These are phyloP conservation scores for Drosophila kuntzei DNA, from an alignment of 2,888 invertebrate genomes.

Conservation along the genomic window DNA sequence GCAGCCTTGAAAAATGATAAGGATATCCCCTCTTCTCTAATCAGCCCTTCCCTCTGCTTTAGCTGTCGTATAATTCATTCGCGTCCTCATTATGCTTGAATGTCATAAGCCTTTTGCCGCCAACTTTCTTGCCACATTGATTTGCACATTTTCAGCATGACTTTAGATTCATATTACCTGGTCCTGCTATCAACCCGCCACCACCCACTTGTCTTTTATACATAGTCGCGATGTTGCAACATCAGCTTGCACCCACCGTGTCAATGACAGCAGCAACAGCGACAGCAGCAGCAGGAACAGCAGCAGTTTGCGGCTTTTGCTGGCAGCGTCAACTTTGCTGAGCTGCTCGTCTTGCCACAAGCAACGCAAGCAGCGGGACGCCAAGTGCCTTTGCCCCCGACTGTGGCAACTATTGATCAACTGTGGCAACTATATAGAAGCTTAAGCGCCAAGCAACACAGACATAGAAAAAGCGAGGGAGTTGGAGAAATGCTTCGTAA, in stretches of 20 bases:
- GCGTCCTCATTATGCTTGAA: slow-evolving; percentile 19
- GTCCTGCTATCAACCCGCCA: background rate
- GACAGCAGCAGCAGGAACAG: slow-evolving; percentile 31
- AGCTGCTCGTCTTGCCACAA: slow-evolving; percentile 5
- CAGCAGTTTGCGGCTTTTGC: slow-evolving; percentile 17
- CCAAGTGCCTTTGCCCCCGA: background rate
- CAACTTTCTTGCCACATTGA: slow-evolving; percentile 33
- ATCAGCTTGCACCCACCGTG: slow-evolving; percentile 11
- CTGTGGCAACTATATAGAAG: background rate
- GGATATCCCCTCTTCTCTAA: background rate
- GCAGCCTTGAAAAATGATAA: background rate
- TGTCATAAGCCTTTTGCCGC: slow-evolving; percentile 19
- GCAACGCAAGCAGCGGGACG: slow-evolving; percentile 5
- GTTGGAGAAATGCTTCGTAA: background rate
- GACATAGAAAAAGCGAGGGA: background rate
- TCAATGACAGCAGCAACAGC: slow-evolving; percentile 44
- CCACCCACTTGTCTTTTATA: background rate
- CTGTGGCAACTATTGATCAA: background rate
- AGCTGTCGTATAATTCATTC: background rate
- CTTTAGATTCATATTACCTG: slow-evolving; percentile 19
- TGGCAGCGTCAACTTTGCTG: slow-evolving; percentile 16
- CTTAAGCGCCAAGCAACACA: background rate
- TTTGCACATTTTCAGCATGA: slow-evolving; percentile 49
- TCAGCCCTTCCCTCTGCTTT: background rate
- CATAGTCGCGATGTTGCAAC: slow-evolving; percentile 8